Percentiles rank a stretch among this genome's conserved stretches.
Conservation (phyloP, 92 coral and sea anemone species). For the Siderastrea siderea region DNA sequence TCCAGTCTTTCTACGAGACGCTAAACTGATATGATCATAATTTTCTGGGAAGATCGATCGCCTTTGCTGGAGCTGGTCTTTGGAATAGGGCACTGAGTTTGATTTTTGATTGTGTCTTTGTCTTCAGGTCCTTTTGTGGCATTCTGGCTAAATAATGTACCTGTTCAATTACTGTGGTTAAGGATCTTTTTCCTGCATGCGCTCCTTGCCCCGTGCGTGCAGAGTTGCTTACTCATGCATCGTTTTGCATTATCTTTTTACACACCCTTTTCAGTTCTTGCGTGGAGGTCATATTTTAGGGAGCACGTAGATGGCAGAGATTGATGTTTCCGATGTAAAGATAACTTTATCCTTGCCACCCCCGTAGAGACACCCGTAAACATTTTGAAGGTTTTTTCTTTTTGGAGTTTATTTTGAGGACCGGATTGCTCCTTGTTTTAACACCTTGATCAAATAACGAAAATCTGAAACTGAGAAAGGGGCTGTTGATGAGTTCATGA, state of each 20-base stretch:
- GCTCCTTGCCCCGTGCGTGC: background rate
- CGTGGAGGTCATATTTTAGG: constrained; percentile 13
- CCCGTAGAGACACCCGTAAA: constrained; percentile 19
- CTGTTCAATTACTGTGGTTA: background rate
- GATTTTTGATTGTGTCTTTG: too few relatives aligned
- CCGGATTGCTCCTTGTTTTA: background rate
- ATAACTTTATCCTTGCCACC: constrained; percentile 15
- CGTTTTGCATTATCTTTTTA: constrained; percentile 45
- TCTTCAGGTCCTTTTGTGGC: too few relatives aligned
- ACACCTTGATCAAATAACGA: constrained; percentile 2
- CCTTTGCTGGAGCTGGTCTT: too few relatives aligned
- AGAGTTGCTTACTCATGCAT: background rate
- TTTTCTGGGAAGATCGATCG: too few relatives aligned
- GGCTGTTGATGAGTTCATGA: background rate
- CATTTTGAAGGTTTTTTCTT: background rate
- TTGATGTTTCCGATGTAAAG: constrained; percentile 32
- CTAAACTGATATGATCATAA: too few relatives aligned
- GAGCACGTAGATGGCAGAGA: constrained; percentile 27
- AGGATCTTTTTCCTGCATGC: background rate
- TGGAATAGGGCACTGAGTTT: too few relatives aligned
- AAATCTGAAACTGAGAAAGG: background rate
- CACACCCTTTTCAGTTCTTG: constrained; percentile 17
- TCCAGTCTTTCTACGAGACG: too few relatives aligned
- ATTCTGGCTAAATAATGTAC: background rate
- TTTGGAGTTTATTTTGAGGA: constrained; percentile 20